Percentiles rank a stretch among this genome's conserved stretches.
Conservation (phyloP, 2,888 invertebrate species). For the Cryptus viduatorius region DNA sequence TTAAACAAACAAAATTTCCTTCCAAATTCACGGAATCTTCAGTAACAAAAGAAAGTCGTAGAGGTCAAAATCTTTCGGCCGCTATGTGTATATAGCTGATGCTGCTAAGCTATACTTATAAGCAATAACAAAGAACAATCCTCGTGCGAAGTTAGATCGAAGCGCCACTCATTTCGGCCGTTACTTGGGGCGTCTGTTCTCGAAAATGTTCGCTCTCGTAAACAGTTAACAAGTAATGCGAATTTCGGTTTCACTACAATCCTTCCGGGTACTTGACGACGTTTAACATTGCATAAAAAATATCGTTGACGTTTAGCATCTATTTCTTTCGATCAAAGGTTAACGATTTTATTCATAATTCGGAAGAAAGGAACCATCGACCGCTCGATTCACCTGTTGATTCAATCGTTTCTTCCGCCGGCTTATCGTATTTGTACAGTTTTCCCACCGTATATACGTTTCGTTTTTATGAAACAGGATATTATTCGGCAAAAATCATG, state of each 20-base stretch:
- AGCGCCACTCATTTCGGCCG: not conserved
- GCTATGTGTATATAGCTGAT: not conserved
- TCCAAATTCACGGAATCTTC: not conserved
- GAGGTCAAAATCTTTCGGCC: not conserved
- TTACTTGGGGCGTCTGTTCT: not conserved
- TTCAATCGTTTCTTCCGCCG: not conserved
- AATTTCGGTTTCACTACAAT: not conserved
- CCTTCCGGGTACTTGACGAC: not conserved
- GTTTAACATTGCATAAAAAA: not conserved
- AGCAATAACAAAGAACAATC: slow-evolving; percentile 6
- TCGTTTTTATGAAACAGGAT: not conserved
- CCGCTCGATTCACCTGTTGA: not conserved
- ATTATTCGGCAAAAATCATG: not conserved
- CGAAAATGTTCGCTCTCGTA: not conserved
- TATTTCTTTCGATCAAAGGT: not conserved
- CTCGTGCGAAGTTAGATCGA: not conserved
- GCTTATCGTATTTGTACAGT: not conserved
- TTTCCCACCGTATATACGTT: not conserved
- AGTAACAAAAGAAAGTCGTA: not conserved
- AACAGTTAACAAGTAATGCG: not conserved
- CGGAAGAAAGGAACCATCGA: not conserved
- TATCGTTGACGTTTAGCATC: not conserved
- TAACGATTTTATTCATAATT: not conserved
- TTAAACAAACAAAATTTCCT: not conserved
- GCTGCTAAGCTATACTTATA: not conserved